A percentile compares a stretch with the other conserved stretches of the same genome.
Evolutionary conservation across 2,888 invertebrate species (phyloP).

Genomic region (Agonopterix alstromeriana): DNA sequence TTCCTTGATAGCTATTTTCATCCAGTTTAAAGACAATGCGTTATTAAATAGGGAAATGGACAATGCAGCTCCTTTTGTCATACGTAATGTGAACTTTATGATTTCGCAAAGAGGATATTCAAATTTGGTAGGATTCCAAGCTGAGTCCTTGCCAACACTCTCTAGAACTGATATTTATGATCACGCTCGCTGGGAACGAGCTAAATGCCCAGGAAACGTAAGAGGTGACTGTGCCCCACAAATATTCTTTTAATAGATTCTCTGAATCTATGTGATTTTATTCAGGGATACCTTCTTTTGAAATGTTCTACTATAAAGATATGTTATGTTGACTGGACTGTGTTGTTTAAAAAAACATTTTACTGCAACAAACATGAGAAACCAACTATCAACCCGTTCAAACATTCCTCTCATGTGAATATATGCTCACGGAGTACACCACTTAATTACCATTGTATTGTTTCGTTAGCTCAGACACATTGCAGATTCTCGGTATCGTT

Average conservation of each 20-base stretch:
- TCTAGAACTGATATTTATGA: slow-evolving; percentile 45
- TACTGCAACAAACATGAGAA: too few species aligned
- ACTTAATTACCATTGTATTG: too few species aligned
- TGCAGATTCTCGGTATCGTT: too few species aligned
- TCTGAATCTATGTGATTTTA: neutral
- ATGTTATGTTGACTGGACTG: too few species aligned
- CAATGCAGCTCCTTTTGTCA: slow-evolving; percentile 38
- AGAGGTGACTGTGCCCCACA: slow-evolving; percentile 21
- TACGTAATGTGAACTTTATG: slow-evolving; percentile 48
- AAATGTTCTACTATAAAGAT: too few species aligned
- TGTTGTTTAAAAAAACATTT: too few species aligned
- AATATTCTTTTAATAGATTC: slow-evolving; percentile 14
- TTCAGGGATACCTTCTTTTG: neutral
- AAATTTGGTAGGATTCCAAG: slow-evolving; percentile 66
- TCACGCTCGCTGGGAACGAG: slow-evolving; percentile 26
- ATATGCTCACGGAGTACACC: neutral
- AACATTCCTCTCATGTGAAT: too few species aligned
- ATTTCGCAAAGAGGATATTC: slow-evolving; percentile 53
- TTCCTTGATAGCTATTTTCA: too few species aligned
- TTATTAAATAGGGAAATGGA: slow-evolving; percentile 12
- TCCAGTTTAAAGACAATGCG: neutral
- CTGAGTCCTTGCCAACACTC: slow-evolving; percentile 52
- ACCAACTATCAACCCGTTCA: too few species aligned
- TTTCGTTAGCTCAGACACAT: too few species aligned
- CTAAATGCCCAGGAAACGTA: slow-evolving; percentile 29